phyloP scores from a whole-genome alignment of 2,113 vertebrate genomes.

The Varanus komodoensis region DNA sequence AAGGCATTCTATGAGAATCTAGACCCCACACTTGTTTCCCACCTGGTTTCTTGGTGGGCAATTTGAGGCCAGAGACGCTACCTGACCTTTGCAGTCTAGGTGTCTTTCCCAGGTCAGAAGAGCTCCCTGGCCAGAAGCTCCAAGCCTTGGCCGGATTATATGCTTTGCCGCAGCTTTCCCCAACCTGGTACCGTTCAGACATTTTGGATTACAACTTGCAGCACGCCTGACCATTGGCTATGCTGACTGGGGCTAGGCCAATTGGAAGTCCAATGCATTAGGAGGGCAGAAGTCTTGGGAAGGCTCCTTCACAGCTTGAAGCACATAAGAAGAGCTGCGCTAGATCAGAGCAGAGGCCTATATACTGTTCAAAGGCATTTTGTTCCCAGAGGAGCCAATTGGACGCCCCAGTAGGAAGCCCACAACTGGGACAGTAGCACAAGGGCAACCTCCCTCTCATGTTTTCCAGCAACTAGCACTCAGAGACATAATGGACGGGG shows the following conservation, averaged over 20 bases:
- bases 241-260: too few relatives aligned
- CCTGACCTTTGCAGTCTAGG: not conserved
- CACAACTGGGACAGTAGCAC: not conserved
- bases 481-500: too few relatives aligned
- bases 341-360: not conserved
- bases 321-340: not conserved
- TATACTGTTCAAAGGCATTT: not conserved
- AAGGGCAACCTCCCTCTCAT: not conserved
- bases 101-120: not conserved
- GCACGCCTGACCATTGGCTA: too few relatives aligned
- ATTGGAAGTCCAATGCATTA: too few relatives aligned
- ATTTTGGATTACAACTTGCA: too few relatives aligned
- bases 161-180: not conserved
- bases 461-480: not conserved
- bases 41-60: not conserved
- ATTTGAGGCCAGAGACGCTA: not conserved
- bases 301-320: not conserved
- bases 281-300: too few relatives aligned
- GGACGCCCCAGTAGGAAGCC: not conserved
- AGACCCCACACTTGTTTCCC: not conserved
- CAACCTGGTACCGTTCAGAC: too few relatives aligned
- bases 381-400: not conserved
- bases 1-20: not conserved
- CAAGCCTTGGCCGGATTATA: not conserved
- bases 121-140: not conserved